A percentile compares a stretch with the other conserved stretches of the same genome.
These are phyloP conservation scores for Semotilus atromaculatus DNA, from an alignment of 2,797 vertebrate genomes.

Conservation along the genomic window DNA sequence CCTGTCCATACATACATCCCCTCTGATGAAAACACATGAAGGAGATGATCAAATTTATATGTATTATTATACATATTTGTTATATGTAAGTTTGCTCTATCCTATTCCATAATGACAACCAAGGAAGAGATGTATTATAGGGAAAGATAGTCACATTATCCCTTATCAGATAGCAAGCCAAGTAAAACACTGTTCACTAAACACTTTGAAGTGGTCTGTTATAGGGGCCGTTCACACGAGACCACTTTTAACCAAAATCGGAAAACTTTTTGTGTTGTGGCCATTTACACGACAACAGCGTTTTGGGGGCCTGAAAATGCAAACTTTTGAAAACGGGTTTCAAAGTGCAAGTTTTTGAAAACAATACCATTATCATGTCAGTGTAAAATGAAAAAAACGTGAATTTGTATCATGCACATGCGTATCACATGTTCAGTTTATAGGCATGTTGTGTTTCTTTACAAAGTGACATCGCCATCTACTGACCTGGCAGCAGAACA, in stretches of 20 bases:
- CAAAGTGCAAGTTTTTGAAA: neutral
- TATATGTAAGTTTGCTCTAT: neutral
- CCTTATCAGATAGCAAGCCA: constrained; percentile 5
- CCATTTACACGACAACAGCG: neutral
- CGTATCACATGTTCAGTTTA: neutral
- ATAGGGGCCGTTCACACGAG: neutral
- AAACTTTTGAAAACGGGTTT: neutral
- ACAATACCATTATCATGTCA: neutral
- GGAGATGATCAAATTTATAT: neutral
- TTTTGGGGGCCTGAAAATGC: neutral
- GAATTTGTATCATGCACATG: neutral
- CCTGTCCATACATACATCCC: neutral
- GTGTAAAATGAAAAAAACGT: neutral
- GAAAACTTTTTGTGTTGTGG: neutral
- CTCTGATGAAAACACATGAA: neutral
- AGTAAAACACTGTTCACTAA: neutral
- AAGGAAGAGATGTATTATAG: neutral
- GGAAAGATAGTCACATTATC: neutral
- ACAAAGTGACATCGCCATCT: neutral
- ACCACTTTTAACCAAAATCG: neutral
- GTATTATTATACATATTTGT: neutral
- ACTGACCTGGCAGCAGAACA: neutral
- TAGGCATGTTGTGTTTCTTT: neutral
- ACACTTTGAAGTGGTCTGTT: neutral
- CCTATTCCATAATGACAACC: neutral